These are phyloP conservation scores for Aricia agestis DNA, from an alignment of 1,140 invertebrate species.

Conservation along the genomic window DNA sequence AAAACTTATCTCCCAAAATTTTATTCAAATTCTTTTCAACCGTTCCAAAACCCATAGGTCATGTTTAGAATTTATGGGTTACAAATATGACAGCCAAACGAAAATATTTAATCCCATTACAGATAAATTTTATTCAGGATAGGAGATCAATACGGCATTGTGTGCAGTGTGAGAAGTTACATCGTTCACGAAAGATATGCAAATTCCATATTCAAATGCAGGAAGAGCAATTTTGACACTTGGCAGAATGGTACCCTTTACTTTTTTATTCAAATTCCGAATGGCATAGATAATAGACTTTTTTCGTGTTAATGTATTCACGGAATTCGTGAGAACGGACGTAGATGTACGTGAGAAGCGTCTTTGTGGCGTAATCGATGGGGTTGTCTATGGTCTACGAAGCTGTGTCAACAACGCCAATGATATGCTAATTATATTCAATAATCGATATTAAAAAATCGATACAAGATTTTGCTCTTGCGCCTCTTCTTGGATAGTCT, in stretches of 20 bases:
- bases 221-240: slow-evolving; percentile 73
- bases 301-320: slow-evolving; percentile 66
- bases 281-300: slow-evolving; percentile 53
- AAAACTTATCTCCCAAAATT: too few relatives aligned
- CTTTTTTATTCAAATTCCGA: slow-evolving; percentile 66
- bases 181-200: slow-evolving; percentile 55
- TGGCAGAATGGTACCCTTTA: slow-evolving; percentile 64
- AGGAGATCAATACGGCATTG: slow-evolving; percentile 48
- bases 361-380: slow-evolving; percentile 62
- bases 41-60: not conserved
- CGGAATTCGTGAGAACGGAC: slow-evolving; percentile 59
- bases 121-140: slow-evolving; percentile 43
- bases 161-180: slow-evolving; percentile 59
- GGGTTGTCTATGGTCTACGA: slow-evolving; percentile 56
- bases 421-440: slow-evolving; percentile 54
- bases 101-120: slow-evolving; percentile 74
- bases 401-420: slow-evolving; percentile 66
- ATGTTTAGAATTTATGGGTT: slow-evolving; percentile 28
- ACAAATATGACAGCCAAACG: slow-evolving; percentile 63
- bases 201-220: slow-evolving; percentile 71
- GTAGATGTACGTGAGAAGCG: slow-evolving; percentile 57
- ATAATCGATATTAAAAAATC: slow-evolving; percentile 4
- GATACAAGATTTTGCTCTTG: too few relatives aligned
- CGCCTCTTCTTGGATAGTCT: too few relatives aligned
- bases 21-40: too few relatives aligned